These are phyloP conservation scores for Phalanger gymnotis DNA, from an alignment of 2,797 vertebrate genomes.

Conservation along the genomic window DNA sequence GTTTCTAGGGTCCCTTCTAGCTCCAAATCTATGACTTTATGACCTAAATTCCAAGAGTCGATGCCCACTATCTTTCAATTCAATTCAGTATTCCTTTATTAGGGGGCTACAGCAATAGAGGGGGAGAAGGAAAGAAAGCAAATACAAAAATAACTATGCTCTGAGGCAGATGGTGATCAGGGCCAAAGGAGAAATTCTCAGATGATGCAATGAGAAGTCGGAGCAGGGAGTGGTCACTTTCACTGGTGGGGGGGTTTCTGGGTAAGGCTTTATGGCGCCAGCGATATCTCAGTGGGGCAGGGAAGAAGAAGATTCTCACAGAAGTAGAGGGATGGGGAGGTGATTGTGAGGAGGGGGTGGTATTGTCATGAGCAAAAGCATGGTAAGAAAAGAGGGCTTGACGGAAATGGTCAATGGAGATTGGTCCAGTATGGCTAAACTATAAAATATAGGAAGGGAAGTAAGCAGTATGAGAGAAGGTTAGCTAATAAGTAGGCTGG, in stretches of 20 bases:
- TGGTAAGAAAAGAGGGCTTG: neutral
- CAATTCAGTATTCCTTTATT: neutral
- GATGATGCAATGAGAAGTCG: neutral
- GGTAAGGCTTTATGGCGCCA: neutral
- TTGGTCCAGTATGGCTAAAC: neutral
- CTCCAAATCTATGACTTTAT: neutral
- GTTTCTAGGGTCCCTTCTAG: neutral
- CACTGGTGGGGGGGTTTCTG: neutral
- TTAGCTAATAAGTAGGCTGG: neutral
- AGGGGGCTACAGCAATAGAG: neutral
- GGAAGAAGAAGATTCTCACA: neutral
- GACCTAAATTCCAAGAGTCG: neutral
- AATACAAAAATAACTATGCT: neutral
- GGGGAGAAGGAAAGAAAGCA: neutral
- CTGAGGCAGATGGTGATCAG: neutral
- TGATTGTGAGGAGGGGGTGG: neutral
- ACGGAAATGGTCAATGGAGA: neutral
- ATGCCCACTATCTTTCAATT: neutral
- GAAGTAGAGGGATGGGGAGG: neutral
- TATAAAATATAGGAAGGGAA: neutral
- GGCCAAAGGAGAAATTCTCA: neutral
- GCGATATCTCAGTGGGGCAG: neutral
- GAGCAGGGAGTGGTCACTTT: neutral
- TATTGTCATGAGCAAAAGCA: neutral
- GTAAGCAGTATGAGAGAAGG: neutral